Percentiles rank a stretch among this genome's conserved stretches.
Conservation (phyloP, 2,888 invertebrate genomes). For the Lamproptera curius region DNA sequence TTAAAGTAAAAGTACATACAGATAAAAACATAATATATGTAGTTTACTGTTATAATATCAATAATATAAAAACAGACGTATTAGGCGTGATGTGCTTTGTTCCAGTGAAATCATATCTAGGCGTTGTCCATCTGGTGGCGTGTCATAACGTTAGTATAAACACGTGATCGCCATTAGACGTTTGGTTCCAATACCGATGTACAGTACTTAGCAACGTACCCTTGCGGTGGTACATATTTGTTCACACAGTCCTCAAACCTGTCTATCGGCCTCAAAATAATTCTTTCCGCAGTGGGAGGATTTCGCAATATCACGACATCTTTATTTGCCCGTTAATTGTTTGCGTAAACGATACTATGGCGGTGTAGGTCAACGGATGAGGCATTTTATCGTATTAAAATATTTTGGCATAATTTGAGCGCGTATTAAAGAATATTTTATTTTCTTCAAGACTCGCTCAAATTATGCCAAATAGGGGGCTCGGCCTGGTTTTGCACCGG, state of each 20-base stretch:
- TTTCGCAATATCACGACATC: conserved; percentile 32
- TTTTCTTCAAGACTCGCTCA: too few relatives aligned
- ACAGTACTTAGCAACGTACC: conserved; percentile 6
- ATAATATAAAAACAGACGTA: conserved; percentile 48
- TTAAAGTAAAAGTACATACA: too few relatives aligned
- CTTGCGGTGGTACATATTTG: conserved; percentile 4
- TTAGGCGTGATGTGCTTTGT: conserved; percentile 39
- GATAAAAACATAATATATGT: too few relatives aligned
- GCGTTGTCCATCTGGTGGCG: conserved; percentile 50
- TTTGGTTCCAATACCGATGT: conserved; percentile 10
- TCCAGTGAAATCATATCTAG: conserved; percentile 60
- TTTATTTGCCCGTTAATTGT: conserved; percentile 40
- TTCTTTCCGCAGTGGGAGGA: conserved; percentile 29
- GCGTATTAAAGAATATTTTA: too few relatives aligned
- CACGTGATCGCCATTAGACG: conserved; percentile 32
- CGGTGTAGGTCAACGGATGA: too few relatives aligned
- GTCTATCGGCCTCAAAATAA: conserved; percentile 31
- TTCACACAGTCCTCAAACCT: conserved; percentile 13
- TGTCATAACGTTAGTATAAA: conserved; percentile 34
- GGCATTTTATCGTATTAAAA: too few relatives aligned
- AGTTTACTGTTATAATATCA: too few relatives aligned
- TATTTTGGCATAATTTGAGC: too few relatives aligned
- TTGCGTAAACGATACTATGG: conserved; percentile 26
- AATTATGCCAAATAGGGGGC: too few relatives aligned
- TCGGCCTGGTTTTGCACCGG: too few relatives aligned